Percentiles rank a stretch among this genome's conserved stretches.
phyloP scores from a whole-genome alignment of 2,113 vertebrate species.

The Nerophis lumbriciformis region DNA sequence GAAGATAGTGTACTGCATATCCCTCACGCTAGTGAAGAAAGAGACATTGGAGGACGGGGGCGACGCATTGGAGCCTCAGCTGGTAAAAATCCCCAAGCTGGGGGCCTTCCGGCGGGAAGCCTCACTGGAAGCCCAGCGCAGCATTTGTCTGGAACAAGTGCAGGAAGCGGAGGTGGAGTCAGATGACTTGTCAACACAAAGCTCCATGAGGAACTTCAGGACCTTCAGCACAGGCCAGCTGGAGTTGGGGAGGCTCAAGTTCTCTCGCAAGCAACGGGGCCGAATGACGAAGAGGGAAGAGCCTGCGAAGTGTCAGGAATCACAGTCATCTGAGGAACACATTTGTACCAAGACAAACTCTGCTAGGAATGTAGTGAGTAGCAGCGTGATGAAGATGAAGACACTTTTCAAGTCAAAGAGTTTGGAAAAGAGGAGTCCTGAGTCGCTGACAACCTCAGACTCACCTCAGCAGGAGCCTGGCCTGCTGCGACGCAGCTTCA shows the following conservation, averaged over 20 bases:
- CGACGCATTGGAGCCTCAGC: constrained; percentile 12
- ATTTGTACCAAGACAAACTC: background rate
- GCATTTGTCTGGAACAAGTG: constrained; percentile 67
- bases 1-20: constrained; percentile 89
- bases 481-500: constrained; percentile 81
- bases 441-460: background rate
- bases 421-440: constrained; percentile 44
- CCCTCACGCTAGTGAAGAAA: constrained; percentile 89
- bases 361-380: constrained; percentile 12
- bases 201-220: constrained; percentile 77
- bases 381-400: constrained; percentile 10
- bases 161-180: constrained; percentile 70
- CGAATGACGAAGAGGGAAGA: constrained; percentile 32
- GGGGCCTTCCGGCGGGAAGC: constrained; percentile 48
- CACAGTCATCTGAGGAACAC: background rate
- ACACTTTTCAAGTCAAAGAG: constrained; percentile 59
- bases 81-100: constrained; percentile 43
- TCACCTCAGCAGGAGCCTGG: constrained; percentile 52
- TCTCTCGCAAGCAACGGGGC: constrained; percentile 45
- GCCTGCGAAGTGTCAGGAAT: constrained; percentile 10
- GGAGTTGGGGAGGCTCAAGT: constrained; percentile 80
- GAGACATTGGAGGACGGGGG: constrained; percentile 71
- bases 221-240: constrained; percentile 90
- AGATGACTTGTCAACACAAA: constrained; percentile 52
- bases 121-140: constrained; percentile 45